Percentiles rank a stretch among this genome's conserved stretches.
Evolutionary conservation across 2,113 vertebrate species (phyloP).

Genomic region (Channa argus): DNA sequence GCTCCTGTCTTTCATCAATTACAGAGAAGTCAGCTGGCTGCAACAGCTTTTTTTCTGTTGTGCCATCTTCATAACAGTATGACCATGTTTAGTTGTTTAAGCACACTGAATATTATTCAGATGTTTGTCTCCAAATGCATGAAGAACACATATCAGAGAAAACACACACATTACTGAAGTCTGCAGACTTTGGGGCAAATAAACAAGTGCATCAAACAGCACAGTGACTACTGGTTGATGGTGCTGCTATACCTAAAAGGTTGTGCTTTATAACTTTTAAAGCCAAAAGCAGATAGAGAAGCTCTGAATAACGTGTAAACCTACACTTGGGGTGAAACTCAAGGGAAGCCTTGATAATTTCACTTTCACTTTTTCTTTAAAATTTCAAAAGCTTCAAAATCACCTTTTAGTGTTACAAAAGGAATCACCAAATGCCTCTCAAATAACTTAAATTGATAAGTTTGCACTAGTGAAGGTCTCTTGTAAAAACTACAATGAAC

Average conservation of each 20-base stretch:
- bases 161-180: too few species aligned
- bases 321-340: slow-evolving; percentile 52
- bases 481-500: too few species aligned
- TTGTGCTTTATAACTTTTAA: slow-evolving; percentile 74
- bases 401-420: neutral
- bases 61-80: too few species aligned
- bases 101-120: neutral
- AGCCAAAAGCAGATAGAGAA: slow-evolving; percentile 61
- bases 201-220: too few species aligned
- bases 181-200: too few species aligned
- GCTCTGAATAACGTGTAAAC: slow-evolving; percentile 67
- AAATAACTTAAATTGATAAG: neutral
- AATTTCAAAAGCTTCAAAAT: too few species aligned
- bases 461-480: neutral
- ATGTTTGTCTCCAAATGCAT: neutral
- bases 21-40: too few species aligned
- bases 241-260: slow-evolving; percentile 74
- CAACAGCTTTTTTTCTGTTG: too few species aligned
- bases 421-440: neutral
- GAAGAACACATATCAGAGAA: too few species aligned
- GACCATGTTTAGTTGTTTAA: neutral
- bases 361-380: neutral
- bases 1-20: too few species aligned
- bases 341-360: neutral
- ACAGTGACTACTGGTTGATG: slow-evolving; percentile 63